Conservation (phyloP, 1,140 invertebrate genomes). For the Rhizoglyphus robini region DNA sequence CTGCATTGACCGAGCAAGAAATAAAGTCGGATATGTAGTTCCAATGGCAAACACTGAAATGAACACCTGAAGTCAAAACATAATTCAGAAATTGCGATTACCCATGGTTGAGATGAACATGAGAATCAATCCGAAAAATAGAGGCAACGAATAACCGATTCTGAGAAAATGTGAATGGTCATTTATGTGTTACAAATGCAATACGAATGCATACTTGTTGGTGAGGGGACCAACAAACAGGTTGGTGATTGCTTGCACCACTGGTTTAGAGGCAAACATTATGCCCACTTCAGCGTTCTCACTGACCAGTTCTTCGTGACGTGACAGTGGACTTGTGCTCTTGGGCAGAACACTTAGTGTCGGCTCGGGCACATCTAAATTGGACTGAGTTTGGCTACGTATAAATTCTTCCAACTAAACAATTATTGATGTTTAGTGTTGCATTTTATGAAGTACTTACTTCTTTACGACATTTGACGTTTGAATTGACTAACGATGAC, state of each 20-base stretch:
- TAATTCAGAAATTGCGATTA: slow-evolving; percentile 41
- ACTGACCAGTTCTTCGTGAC: slow-evolving; percentile 70
- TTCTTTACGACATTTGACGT: neutral
- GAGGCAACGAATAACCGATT: slow-evolving; percentile 97
- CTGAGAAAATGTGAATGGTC: too few relatives aligned
- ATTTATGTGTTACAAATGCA: too few relatives aligned
- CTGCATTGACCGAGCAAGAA: slow-evolving; percentile 81
- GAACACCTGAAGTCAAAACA: neutral
- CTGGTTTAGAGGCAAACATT: slow-evolving; percentile 93
- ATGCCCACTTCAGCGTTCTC: slow-evolving; percentile 92
- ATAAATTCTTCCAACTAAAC: too few relatives aligned
- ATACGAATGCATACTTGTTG: slow-evolving; percentile 92
- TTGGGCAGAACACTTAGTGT: too few relatives aligned
- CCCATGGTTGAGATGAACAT: slow-evolving; percentile 96
- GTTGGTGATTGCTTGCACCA: slow-evolving; percentile 87
- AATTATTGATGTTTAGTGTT: too few relatives aligned
- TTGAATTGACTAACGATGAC: too few relatives aligned
- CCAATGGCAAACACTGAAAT: slow-evolving; percentile 82
- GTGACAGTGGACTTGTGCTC: too few relatives aligned
- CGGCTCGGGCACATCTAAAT: too few relatives aligned
- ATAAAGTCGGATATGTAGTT: slow-evolving; percentile 71
- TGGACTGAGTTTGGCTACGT: too few relatives aligned
- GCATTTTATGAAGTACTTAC: too few relatives aligned
- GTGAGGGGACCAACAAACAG: slow-evolving; percentile 92
- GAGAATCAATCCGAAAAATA: slow-evolving; percentile 96